Conservation (phyloP, 64 coral and sea anemone genomes). For the Pachyseris speciosa region DNA sequence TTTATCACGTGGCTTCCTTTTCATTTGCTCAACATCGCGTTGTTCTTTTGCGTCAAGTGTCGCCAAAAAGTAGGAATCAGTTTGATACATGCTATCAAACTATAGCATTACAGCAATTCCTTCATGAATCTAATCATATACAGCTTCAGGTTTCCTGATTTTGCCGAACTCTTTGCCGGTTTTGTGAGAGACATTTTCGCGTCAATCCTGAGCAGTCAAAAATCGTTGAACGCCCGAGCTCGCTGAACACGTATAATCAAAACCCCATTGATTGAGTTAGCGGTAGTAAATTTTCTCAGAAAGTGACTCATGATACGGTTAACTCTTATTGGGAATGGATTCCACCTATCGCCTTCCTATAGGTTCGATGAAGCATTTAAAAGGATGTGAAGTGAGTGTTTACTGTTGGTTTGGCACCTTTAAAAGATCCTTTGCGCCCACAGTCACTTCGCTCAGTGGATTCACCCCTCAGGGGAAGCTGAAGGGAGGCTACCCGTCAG, state of each 20-base stretch:
- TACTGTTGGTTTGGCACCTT: too few relatives aligned
- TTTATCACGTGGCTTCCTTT: constrained; percentile 91
- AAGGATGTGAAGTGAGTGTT: too few relatives aligned
- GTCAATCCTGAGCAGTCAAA: background rate
- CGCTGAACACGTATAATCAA: background rate
- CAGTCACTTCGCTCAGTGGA: too few relatives aligned
- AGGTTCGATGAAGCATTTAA: too few relatives aligned
- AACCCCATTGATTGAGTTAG: background rate
- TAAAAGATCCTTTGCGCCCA: too few relatives aligned
- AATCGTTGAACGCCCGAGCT: background rate
- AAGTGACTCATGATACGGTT: too few relatives aligned
- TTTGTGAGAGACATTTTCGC: background rate
- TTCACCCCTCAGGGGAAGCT: too few relatives aligned
- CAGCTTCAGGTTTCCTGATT: constrained; percentile 86
- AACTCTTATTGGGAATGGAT: too few relatives aligned
- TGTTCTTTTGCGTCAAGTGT: constrained; percentile 70
- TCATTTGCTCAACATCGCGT: constrained; percentile 76
- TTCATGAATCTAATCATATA: constrained; percentile 83
- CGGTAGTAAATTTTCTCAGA: background rate
- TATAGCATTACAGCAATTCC: constrained; percentile 84
- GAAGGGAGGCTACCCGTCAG: too few relatives aligned
- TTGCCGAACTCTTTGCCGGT: constrained; percentile 53
- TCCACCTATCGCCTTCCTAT: too few relatives aligned
- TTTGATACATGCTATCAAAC: constrained; percentile 61
- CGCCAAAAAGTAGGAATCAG: background rate